Base-by-base conservation (phyloP, 1,140 invertebrate genomes). In the Epicauta chinensis region DNA sequence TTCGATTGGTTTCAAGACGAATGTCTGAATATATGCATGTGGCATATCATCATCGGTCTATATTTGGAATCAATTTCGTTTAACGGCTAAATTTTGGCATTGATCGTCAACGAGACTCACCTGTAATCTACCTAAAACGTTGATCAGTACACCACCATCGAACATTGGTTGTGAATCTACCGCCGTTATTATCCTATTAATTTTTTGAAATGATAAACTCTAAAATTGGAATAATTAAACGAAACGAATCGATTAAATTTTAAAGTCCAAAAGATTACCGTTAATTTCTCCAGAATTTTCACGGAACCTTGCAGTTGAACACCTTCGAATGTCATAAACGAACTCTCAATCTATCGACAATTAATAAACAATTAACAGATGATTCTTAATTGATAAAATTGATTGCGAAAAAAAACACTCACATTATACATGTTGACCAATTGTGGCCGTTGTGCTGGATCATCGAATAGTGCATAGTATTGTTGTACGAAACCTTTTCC, bases 291-390 rank as follows among this genome's bases (percentile, higher is more conserved):
- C 82, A 94, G 89, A 63, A 97, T 96, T 78, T 93, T 93, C 55
- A 81, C 75, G 62, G 88, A 81, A 68, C 93, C 93, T 78, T 94
- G 90, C 58, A 93, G 77, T 75, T 93, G 91, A 43, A 85, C 77
- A 38, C 92, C 93, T 77, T 97, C 93, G 75, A 96, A 97, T 16
- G 92, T 91, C 91, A 97, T 94, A 64, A 96, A 89, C 0, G 91
- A 94, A 37, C 86, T 84, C 67, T 91, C 89, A 31, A 84, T 81
- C 91, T 94, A 67, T 9, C 17, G 7, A 23, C 4, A 23, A 23
- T n/a, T n/a, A n/a, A n/a, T n/a, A n/a, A n/a, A n/a, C n/a, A n/a
- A n/a, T n/a, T n/a, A n/a, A n/a, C n/a, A n/a, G n/a, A n/a, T n/a
- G n/a, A n/a, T n/a, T n/a, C n/a, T n/a, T 30, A 30, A 5, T 30